These are phyloP conservation scores for Strix uralensis DNA, from an alignment of 2,113 vertebrate species.

Conservation along the genomic window DNA sequence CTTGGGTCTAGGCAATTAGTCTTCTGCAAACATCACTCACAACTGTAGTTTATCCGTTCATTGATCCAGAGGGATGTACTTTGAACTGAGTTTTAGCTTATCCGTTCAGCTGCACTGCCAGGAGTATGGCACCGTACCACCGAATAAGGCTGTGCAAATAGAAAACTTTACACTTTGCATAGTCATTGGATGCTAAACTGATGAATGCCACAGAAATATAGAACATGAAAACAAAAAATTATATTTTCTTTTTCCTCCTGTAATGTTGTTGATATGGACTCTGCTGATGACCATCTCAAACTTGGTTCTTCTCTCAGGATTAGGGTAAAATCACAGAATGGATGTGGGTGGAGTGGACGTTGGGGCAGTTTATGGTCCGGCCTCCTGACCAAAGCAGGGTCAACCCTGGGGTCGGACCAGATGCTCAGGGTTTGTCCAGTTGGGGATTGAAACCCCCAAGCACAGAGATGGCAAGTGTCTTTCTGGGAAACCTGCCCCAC, in stretches of 20 bases:
- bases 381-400: not conserved
- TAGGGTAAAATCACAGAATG: not conserved
- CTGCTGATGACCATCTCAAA: not conserved
- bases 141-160: not conserved
- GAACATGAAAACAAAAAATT: not conserved
- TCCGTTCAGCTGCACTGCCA: not conserved
- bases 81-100: not conserved
- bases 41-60: too few relatives aligned
- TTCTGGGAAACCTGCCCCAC: not conserved
- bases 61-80: too few relatives aligned
- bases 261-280: not conserved
- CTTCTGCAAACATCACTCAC: too few relatives aligned
- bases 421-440: not conserved
- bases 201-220: rapidly evolving
- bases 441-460: not conserved
- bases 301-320: not conserved
- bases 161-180: not conserved
- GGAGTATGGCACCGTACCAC: rapidly evolving
- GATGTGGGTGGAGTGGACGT: too few relatives aligned
- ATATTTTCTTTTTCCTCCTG: not conserved
- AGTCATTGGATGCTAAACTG: not conserved
- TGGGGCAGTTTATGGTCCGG: not conserved
- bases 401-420: too few relatives aligned
- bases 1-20: too few relatives aligned
- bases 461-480: not conserved